These are phyloP conservation scores for Alentia gelatinosa DNA, from an alignment of 2,888 invertebrate genomes.

Conservation along the genomic window DNA sequence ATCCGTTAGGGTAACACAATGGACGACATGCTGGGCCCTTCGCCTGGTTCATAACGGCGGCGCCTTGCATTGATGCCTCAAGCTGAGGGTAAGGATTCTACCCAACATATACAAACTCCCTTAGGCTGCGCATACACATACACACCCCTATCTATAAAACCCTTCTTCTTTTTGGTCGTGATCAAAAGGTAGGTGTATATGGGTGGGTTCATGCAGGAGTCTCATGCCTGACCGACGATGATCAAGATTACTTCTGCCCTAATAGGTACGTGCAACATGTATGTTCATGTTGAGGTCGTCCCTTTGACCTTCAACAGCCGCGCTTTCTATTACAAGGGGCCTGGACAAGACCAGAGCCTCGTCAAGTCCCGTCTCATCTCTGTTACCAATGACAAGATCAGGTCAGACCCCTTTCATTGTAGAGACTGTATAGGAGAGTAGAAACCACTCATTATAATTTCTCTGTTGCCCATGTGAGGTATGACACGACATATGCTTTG, in stretches of 20 bases:
- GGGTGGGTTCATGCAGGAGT: neutral
- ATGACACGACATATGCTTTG: too few relatives aligned
- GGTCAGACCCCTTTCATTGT: too few relatives aligned
- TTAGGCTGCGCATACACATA: neutral
- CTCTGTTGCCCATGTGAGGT: neutral
- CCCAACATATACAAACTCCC: neutral
- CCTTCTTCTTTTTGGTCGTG: neutral
- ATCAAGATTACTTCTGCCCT: too few relatives aligned
- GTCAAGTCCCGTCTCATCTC: neutral
- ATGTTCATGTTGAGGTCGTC: neutral
- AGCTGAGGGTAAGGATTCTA: neutral
- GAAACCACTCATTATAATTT: neutral
- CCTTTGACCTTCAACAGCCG: neutral
- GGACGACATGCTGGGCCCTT: neutral
- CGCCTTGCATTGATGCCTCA: neutral
- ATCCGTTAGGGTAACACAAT: neutral
- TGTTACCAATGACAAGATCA: neutral
- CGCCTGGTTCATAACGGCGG: neutral
- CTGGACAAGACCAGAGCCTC: neutral
- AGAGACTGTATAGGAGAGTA: too few relatives aligned
- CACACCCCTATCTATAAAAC: neutral
- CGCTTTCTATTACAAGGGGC: neutral
- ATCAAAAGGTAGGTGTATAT: neutral
- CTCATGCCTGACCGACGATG: neutral
- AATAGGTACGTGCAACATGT: neutral